Evolutionary conservation across 2,113 vertebrate species (phyloP).

Genomic region (Plecturocebus donacophilus): DNA sequence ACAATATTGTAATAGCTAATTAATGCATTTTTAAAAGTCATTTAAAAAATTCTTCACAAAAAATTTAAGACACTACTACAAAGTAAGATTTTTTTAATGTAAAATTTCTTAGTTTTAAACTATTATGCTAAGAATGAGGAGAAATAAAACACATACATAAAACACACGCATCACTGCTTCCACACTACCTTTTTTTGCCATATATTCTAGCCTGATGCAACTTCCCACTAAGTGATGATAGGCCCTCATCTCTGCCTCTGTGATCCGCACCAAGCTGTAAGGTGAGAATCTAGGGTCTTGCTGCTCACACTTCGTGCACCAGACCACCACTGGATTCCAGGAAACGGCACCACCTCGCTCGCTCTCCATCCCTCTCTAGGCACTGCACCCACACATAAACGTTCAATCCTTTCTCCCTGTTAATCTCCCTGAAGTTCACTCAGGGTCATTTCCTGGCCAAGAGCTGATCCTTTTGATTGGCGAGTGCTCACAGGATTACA

Average conservation of each 20-base stretch:
- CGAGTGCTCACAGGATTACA: conserved; percentile 82
- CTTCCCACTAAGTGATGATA: conserved; percentile 89
- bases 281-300: conserved; percentile 78
- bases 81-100: not conserved
- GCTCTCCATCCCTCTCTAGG: conserved; percentile 49
- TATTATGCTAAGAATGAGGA: not conserved
- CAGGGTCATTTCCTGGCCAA: conserved; percentile 81
- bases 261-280: conserved; percentile 89
- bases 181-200: conserved; percentile 87
- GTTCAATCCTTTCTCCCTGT: conserved; percentile 78
- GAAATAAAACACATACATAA: not conserved
- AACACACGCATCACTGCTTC: not conserved
- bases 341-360: not conserved
- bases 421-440: conserved; percentile 86
- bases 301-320: conserved; percentile 83
- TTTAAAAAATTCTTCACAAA: conserved; percentile 36
- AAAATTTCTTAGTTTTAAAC: conserved; percentile 18
- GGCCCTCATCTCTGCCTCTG: conserved; percentile 92
- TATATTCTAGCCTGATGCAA: conserved; percentile 85
- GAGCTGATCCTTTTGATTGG: conserved; percentile 79
- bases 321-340: conserved; percentile 74
- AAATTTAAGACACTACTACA: not conserved
- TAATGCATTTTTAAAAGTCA: not conserved
- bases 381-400: conserved; percentile 64
- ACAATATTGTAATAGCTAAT: conserved; percentile 14